Base-by-base conservation (phyloP, 2,113 vertebrate species). In the Scartelaos histophorus region DNA sequence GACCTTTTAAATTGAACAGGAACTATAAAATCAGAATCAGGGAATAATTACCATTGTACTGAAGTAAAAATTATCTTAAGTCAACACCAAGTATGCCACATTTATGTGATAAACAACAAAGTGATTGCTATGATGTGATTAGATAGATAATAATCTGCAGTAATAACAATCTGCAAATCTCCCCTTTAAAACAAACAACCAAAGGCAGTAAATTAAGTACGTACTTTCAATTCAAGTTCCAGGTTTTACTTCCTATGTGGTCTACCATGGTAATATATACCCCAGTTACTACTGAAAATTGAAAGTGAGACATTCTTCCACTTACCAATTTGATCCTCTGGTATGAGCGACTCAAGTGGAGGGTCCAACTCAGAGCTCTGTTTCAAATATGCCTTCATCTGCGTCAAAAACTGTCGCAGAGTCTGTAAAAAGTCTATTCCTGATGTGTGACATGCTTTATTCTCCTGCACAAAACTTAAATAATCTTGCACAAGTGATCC, bases 281-380 rank as follows among this genome's bases (percentile, higher is more conserved):
- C 34, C 34, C 38, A 17, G 16, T 34, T 11, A 17, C n/a, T 3
- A 3, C 3, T 9, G 34, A 19, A 11, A 38, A 35, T 1, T 38
- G 61, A 38, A n/a, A 64, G 25, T 38, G 12, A 24, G n/a, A 1
- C 17, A 35, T 24, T n/a, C 21, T 13, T 25, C 0, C 1, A 60
- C 95, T 96, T 91, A 99, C 97, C 97, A 57, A 99, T 98, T 86
- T 97, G 95, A 84, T 98, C 96, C 88, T 98, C 96, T 0, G 97
- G 97, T 87, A 99, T 98, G 73, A 98, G 92, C 0, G 97, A 97
- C 78, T 98, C 97, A 0, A 99, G 94, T 0, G 97, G 97, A 0
- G 97, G 97, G 74, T 98, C 94, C 21, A 99, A 92, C 88, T 99
- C 97, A 0, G 97, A 98, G 90, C 96, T 97, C 91, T 99, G 97